Evolutionary conservation across 2,888 invertebrate genomes (phyloP), one percentile per base, ranked within the genome.

Genomic region (Drosophila ustulata): DNA sequence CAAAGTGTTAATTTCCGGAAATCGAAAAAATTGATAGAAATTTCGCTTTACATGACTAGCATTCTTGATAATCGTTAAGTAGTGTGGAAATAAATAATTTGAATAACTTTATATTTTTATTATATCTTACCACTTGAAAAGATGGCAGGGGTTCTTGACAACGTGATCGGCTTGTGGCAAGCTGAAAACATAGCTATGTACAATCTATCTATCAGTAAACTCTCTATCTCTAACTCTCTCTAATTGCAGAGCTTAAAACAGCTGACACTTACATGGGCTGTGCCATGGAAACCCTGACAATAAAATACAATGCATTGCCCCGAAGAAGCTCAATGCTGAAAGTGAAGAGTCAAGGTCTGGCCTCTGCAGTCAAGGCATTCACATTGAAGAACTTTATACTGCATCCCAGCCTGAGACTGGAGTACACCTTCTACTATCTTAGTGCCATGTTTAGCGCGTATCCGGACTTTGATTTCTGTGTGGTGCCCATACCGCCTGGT

Each of bases 361-460:
- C 8, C 4, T 0, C 9, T 75, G 69, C 70, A 1, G 58, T 77
- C 8, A 89, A 81, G 61, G 90, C 75, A 0, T 92, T 91, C 56
- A 66, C 77, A 1, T 53, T 91, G 4, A 86, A 90, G 61, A 67
- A 89, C 18, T 89, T 90, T 11, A 89, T 88, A 34, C 59, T 92
- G 47, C 75, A 76, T 41, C 81, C 87, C 1, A 58, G 63, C 11
- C 65, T 81, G 0, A 39, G 78, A 4, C 6, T 72, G 37, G 89
- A 84, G 28, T 66, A 77, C 11, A 66, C 78, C 0, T 89, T 26
- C 11, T 70, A 95, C 73, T 93, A 96, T 52, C 90, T 96, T 11
- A 93, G 94, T 74, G 94, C 94, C 0, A 94, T 95, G 0, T 96
- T 96, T 89, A 94, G 95, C 82, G 93, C 94, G 43, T 95, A 94